Evolutionary conservation across 2,797 vertebrate genomes (phyloP), one percentile per base, ranked within the genome.

Genomic region (Acipenser ruthenus): DNA sequence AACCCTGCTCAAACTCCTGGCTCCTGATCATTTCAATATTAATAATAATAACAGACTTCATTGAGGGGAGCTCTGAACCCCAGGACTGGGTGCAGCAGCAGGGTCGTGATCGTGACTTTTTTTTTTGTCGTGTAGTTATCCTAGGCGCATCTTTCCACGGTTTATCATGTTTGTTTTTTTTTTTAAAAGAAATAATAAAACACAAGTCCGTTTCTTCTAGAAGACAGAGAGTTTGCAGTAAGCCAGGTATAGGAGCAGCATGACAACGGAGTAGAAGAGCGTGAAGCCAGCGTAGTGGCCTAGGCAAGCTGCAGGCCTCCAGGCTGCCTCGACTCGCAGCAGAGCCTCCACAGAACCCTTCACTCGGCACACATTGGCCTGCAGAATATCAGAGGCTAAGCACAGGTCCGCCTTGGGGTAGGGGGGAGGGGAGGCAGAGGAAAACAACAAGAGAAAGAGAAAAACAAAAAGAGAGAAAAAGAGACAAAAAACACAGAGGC

Each of bases 211-310:
- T 37, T 37, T 37, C 23, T 37, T 37, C 60, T 60, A 82, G 64
- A 69, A 89, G 73, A 78, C 80, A 49, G 87, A 78, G 71, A 94
- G 80, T 70, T 79, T 82, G 79, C 80, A 78, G 83, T 91, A 94
- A 77, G 89, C 67, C 66, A 85, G 67, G 83, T 87, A 95, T 73
- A 96, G 85, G 77, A 93, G 84, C 74, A 83, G 80, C 93, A 95
- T 94, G 83, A 83, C 74, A 51, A 74, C 79, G 66, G 84, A 81
- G 84, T 95, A 94, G 90, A 96, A 95, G 80, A 93, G 72, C 79
- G 92, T 79, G 88, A 96, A 95, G 86, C 91, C 92, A 13, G 81
- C 82, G 66, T 92, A 86, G 77, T 89, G 83, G 67, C 74, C 78
- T 37, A 88, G 78, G 70, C 78, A 76, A 18, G 64, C 71, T 23